These are phyloP conservation scores for Acanthiza pusilla DNA, from an alignment of 2,797 vertebrate genomes.

Conservation along the genomic window DNA sequence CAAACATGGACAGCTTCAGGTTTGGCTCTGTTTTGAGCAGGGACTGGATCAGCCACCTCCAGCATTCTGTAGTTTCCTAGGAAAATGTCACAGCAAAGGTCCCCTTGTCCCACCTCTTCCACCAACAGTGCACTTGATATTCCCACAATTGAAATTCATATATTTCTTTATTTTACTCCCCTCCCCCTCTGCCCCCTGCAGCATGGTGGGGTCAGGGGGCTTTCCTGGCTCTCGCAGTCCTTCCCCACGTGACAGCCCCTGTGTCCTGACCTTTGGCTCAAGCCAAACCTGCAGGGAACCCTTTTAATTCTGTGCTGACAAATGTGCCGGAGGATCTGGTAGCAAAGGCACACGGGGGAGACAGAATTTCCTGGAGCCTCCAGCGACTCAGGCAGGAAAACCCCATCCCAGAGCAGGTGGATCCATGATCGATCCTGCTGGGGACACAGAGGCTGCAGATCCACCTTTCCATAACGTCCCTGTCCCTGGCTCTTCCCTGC, in stretches of 20 bases:
- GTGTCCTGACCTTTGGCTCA: neutral
- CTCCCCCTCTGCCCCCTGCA: neutral
- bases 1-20: neutral
- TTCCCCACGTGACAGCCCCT: neutral
- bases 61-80: neutral
- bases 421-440: accelerated
- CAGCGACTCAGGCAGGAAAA: neutral
- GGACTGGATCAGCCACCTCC: neutral
- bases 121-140: neutral
- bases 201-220: accelerated
- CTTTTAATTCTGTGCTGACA: neutral
- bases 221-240: neutral
- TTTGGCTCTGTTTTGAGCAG: neutral
- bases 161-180: neutral
- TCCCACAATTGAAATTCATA: neutral
- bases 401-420: neutral
- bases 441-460: neutral
- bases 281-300: neutral
- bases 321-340: accelerated
- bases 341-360: neutral
- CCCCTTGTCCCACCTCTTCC: neutral
- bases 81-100: neutral
- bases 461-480: accelerated
- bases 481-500: neutral
- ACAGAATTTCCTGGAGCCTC: neutral